Percentiles rank a stretch among this genome's conserved stretches.
phyloP scores from a whole-genome alignment of 1,140 invertebrate genomes.

The Drosophila sturtevanti region DNA sequence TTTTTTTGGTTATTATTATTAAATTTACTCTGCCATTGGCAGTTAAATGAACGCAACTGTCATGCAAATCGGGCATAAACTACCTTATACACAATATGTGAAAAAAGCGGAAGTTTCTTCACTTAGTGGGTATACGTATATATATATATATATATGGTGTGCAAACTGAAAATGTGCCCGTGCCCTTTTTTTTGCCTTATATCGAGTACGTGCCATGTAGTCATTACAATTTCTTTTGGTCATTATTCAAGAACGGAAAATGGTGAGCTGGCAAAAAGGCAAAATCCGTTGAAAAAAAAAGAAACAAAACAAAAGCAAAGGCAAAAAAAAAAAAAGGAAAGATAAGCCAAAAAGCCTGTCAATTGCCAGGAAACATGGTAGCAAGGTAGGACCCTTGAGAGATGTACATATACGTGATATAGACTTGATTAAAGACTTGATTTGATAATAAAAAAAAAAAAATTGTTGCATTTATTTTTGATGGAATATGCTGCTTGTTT shows the following conservation, averaged over 20 bases:
- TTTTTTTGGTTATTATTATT: neutral
- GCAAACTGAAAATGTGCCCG: neutral
- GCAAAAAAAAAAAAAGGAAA: slow-evolving; percentile 23
- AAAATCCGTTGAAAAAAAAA: slow-evolving; percentile 35
- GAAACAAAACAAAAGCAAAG: too few species aligned
- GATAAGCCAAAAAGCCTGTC: slow-evolving; percentile 11
- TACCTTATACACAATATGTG: slow-evolving; percentile 75
- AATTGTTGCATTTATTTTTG: too few species aligned
- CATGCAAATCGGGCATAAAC: slow-evolving; percentile 78
- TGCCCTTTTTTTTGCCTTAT: slow-evolving; percentile 44
- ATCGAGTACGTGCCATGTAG: slow-evolving; percentile 74
- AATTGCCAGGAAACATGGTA: neutral
- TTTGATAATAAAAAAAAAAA: neutral
- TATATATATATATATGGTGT: too few species aligned
- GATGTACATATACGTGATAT: slow-evolving; percentile 6
- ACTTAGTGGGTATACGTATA: slow-evolving; percentile 47
- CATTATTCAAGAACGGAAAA: slow-evolving; percentile 71
- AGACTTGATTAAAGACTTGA: neutral
- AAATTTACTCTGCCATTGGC: slow-evolving; percentile 31
- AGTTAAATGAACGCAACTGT: slow-evolving; percentile 62
- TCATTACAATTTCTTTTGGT: slow-evolving; percentile 74
- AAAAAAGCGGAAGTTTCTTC: slow-evolving; percentile 75
- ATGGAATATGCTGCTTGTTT: too few species aligned
- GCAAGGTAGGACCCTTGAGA: neutral
- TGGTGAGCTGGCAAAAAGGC: slow-evolving; percentile 51